These are phyloP conservation scores for Drosophila truncata DNA, from an alignment of 1,140 invertebrate species.

Conservation along the genomic window DNA sequence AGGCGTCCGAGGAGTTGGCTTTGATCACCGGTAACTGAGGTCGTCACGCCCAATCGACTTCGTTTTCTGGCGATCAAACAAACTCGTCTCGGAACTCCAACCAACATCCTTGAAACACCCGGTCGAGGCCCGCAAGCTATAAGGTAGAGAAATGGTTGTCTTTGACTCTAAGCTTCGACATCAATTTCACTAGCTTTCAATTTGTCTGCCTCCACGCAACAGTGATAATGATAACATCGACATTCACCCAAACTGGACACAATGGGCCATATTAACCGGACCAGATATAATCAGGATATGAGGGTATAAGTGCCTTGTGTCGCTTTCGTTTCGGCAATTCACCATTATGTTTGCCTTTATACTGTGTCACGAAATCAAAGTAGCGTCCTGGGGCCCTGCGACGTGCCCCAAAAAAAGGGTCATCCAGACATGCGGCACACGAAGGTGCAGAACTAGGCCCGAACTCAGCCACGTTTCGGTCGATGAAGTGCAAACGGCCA, in stretches of 20 bases:
- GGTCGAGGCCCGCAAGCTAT: slow-evolving; percentile 53
- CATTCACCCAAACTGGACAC: slow-evolving; percentile 6
- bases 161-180: slow-evolving; percentile 38
- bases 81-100: slow-evolving; percentile 31
- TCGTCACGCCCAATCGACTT: slow-evolving; percentile 30
- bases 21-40: slow-evolving; percentile 59
- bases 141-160: slow-evolving; percentile 74
- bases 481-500: slow-evolving; percentile 73
- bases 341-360: slow-evolving; percentile 44
- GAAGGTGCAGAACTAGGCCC: slow-evolving; percentile 20
- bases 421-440: slow-evolving; percentile 60
- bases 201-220: slow-evolving; percentile 61
- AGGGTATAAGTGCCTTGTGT: slow-evolving; percentile 18
- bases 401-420: slow-evolving; percentile 67
- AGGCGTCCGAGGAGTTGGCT: slow-evolving; percentile 16
- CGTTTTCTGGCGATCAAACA: slow-evolving; percentile 51
- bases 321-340: slow-evolving; percentile 61
- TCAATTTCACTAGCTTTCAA: slow-evolving; percentile 75
- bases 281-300: slow-evolving; percentile 42
- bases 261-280: slow-evolving; percentile 45
- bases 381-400: slow-evolving; percentile 44
- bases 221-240: slow-evolving; percentile 34
- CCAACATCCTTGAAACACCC: too few relatives aligned
- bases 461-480: slow-evolving; percentile 50
- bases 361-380: slow-evolving; percentile 70